Evolutionary conservation across 1,140 invertebrate species (phyloP), one percentile per base, ranked within the genome.

Genomic region (Pachypsylla venusta): DNA sequence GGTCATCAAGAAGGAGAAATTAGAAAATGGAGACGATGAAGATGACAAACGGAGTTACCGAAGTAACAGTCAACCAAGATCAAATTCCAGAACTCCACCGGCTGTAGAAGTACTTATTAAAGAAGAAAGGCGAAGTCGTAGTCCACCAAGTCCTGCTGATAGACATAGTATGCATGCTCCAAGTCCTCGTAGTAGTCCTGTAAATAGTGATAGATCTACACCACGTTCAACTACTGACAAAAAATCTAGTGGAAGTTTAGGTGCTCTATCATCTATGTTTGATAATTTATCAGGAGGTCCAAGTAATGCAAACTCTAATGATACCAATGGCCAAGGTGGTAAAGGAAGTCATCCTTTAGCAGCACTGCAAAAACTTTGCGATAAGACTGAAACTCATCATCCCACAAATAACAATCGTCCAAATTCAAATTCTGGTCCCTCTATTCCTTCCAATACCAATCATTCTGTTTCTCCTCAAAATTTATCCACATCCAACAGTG

Each of bases 291-390:
- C 81, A 2, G 84, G 81, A 1, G 73, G 74, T 24, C 75, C 72
- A 0, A 26, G 26, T 20, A 66, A 67, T 0, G 68, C 67, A 5
- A 68, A 73, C 1, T 70, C 67, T 58, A 69, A 74, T 25, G 70
- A 69, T 2, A 74, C 76, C 53, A 74, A 74, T 5, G 75, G 75
- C 60, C 71, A 71, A 1, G 84, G 84, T 53, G 77, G 80, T 60
- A 75, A 79, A 3, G 85, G 83, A 63, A 84, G 84, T 64, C 88
- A 91, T 73, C 93, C 93, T 19, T 71, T 97, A 61, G 90, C 92
- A 12, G 92, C 92, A 5, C 72, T 97, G 42, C 92, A 96, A 67
- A 94, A 94, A 70, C 79, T 96, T 12, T 91, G 93, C 72, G 92
- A 95, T 71, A 94, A 93, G 74, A 91, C 90, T 63, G 88, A 93